Evolutionary conservation across 1,140 invertebrate genomes (phyloP), one percentile per base, ranked within the genome.

Genomic region (Drosophila punjabiensis): DNA sequence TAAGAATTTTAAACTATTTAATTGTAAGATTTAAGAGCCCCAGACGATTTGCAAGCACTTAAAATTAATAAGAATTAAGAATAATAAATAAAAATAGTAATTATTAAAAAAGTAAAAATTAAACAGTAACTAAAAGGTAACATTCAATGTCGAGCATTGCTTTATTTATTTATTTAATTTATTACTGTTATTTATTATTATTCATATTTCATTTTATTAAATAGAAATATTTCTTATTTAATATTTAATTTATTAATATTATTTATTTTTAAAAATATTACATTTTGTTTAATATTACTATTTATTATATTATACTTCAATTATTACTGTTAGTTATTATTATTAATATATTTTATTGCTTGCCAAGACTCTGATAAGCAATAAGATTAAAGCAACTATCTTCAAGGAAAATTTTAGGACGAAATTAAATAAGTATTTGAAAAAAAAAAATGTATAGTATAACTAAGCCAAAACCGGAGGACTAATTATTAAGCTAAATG

Each of bases 401-500:
- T 1, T 39, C 2, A 10, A 3, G 5, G 6, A 1, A 18, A 45
- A 11, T 18, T 45, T 3, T 24, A 24, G 24, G 3, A 2, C 3
- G 24, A 24, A 24, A 24, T 24, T 2, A 24, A 24, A 2, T 24
- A 24, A 24, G 24, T 24, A 24, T 24, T 24, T 24, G 24, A 24
- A 43, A 10, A 43, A 1, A 18, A 18, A 4, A 2, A 11, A 11
- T 45, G 18, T 45, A 9, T 2, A 18, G 9, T 43, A n/a, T n/a
- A n/a, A n/a, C n/a, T n/a, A n/a, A n/a, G n/a, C n/a, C n/a, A n/a
- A n/a, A n/a, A n/a, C n/a, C n/a, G n/a, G n/a, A n/a, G n/a, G n/a
- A n/a, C 50, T 58, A 69, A 58, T 69, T 71, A 69, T 69, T 35
- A 20, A 48, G 9, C 50, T 39, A 47, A 71, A 39, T 59, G 4